Base-by-base conservation (phyloP, 2,888 invertebrate genomes). In the Sinelater perroti region DNA sequence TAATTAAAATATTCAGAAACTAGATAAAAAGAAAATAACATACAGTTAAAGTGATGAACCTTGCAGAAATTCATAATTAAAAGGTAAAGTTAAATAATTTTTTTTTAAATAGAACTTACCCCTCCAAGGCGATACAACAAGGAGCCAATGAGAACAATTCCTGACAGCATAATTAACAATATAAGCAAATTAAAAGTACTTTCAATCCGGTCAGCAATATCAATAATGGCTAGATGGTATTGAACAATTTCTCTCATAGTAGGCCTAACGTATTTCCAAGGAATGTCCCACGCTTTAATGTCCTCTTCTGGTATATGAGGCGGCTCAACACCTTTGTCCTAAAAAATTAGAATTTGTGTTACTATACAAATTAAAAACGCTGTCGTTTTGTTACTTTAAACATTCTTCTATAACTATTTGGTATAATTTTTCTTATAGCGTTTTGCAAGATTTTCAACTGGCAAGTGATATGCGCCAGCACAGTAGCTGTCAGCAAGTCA, bases 191-290 rank as follows among this genome's bases (percentile, higher is more conserved):
- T 53, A 24, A 64, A 62, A 6, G 36, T 49, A 6, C 59, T 50
- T 35, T 64, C 64, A 28, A 64, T 58, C 21, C 54, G 20, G 1
- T 52, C 6, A 5, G 62, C 54, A 31, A 64, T 54, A 1, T 56
- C 50, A 13, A 62, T 50, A 14, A 64, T 51, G 2, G 50, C 40
- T 21, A 61, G 49, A 45, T 64, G 64, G 26, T 64, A 64, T 11
- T 40, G 24, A n/a, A 62, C 50, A 1, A 42, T 50, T 20, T 59
- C 33, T 18, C 44, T 33, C 7, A 57, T 8, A 17, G 40, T 24
- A 3, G 42, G 14, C 8, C 46, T 13, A 7, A 60, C 20, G 14
- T 51, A 51, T 20, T 51, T 50, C 50, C 50, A 60, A 6, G 58
- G 36, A 3, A 59, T 42, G 11, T 30, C 13, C 3, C 35, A 17